Evolutionary conservation across 2,797 vertebrate genomes (phyloP).

Genomic region (Lutjanus argentimaculatus): DNA sequence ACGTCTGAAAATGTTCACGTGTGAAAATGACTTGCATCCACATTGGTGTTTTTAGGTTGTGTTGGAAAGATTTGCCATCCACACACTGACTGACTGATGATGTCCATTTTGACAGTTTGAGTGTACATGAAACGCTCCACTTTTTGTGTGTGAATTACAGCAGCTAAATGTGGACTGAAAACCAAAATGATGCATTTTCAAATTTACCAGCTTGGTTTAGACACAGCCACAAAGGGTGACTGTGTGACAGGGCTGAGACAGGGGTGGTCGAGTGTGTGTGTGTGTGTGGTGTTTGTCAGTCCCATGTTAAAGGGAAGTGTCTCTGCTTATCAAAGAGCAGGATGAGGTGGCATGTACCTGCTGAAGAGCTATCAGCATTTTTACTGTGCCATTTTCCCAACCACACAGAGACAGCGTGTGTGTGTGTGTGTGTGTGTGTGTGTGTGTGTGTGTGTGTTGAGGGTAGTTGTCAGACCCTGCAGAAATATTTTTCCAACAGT

Average conservation of each 20-base stretch:
- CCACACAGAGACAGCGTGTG: constrained; percentile 22
- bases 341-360: constrained; percentile 78
- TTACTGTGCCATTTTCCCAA: constrained; percentile 46
- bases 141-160: neutral
- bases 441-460: constrained; percentile 9
- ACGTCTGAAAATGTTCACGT: neutral
- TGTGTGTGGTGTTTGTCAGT: constrained; percentile 49
- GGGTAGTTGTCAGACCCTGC: constrained; percentile 3
- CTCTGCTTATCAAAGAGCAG: constrained; percentile 78
- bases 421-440: constrained; percentile 18
- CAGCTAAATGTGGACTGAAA: constrained; percentile 2
- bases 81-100: neutral
- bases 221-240: constrained; percentile 4
- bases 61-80: neutral
- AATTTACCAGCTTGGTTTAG: constrained; percentile 2
- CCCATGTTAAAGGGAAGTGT: constrained; percentile 78
- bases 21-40: neutral
- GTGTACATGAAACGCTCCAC: neutral
- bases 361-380: constrained; percentile 69
- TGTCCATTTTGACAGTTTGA: neutral
- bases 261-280: neutral
- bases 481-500: neutral
- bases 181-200: constrained; percentile 15
- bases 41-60: neutral
- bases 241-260: constrained; percentile 16